Percentiles rank a stretch among this genome's conserved stretches.
phyloP scores from a whole-genome alignment of 1,140 invertebrate genomes.

The Drosophila bipectinata region DNA sequence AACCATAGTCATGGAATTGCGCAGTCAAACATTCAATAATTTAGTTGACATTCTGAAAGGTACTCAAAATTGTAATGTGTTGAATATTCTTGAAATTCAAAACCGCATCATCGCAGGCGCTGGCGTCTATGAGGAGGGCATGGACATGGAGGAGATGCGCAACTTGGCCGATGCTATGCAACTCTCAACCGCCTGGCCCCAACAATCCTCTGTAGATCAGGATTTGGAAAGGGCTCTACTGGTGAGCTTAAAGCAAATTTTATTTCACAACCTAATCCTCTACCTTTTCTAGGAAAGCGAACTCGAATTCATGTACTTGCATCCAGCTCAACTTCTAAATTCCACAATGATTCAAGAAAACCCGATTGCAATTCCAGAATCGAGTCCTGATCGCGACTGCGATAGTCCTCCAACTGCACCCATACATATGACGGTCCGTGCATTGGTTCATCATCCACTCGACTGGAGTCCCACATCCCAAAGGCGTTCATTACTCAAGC shows the following conservation, averaged over 20 bases:
- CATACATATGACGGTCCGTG: slow-evolving; percentile 34
- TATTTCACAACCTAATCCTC: neutral
- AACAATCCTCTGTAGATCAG: neutral
- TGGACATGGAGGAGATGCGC: slow-evolving; percentile 61
- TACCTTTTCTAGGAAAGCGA: slow-evolving; percentile 42
- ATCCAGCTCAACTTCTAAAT: slow-evolving; percentile 15
- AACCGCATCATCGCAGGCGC: slow-evolving; percentile 10
- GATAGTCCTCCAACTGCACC: slow-evolving; percentile 36
- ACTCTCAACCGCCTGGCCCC: slow-evolving; percentile 10
- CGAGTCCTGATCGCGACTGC: slow-evolving; percentile 5
- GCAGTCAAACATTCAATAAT: neutral
- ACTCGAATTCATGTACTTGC: slow-evolving; percentile 25
- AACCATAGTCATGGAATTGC: slow-evolving; percentile 39
- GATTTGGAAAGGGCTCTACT: slow-evolving; percentile 28
- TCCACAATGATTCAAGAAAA: slow-evolving; percentile 59
- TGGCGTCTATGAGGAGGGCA: slow-evolving; percentile 62
- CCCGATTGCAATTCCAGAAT: neutral
- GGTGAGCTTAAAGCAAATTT: slow-evolving; percentile 6
- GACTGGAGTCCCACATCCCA: slow-evolving; percentile 56
- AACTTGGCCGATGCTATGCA: slow-evolving; percentile 51
- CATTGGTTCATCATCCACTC: slow-evolving; percentile 56
- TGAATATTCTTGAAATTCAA: neutral
- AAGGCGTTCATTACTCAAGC: neutral
- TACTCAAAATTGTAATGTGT: neutral
- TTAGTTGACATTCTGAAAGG: slow-evolving; percentile 26